phyloP scores from a whole-genome alignment of 1,140 invertebrate species.

The Ctenoplectra terminalis region DNA sequence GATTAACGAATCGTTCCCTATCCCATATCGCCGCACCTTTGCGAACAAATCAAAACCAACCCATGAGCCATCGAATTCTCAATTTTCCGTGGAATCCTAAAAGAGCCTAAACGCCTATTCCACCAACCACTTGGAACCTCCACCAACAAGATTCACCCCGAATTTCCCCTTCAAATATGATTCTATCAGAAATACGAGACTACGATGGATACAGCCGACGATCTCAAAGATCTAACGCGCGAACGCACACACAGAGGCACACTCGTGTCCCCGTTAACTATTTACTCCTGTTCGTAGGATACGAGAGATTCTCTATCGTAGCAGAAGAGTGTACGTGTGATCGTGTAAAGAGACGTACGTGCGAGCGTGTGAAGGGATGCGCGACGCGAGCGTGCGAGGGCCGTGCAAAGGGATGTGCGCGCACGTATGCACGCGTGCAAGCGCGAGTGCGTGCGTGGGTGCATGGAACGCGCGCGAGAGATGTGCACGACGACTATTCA shows the following conservation, averaged over 20 bases:
- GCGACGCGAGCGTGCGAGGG: slow-evolving; percentile 5
- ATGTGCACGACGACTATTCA: slow-evolving; percentile 81
- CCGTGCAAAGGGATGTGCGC: slow-evolving; percentile 35
- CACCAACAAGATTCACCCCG: too few relatives aligned
- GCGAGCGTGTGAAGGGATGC: slow-evolving; percentile 40
- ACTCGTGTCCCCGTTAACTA: neutral
- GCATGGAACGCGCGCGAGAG: slow-evolving; percentile 77
- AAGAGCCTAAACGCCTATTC: too few relatives aligned
- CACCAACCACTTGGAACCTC: too few relatives aligned
- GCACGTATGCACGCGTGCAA: slow-evolving; percentile 51
- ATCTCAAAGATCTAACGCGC: neutral
- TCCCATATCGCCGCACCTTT: neutral
- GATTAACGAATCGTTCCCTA: neutral
- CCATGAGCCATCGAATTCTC: too few relatives aligned
- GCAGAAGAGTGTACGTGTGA: slow-evolving; percentile 7
- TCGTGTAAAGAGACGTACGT: slow-evolving; percentile 23
- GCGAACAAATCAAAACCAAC: neutral
- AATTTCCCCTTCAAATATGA: neutral
- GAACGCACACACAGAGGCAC: neutral
- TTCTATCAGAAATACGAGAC: neutral
- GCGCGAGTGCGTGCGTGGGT: slow-evolving; percentile 66
- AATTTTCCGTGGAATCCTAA: too few relatives aligned
- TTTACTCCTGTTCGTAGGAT: neutral
- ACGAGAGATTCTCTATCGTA: neutral
- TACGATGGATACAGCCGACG: neutral